A percentile compares a stretch with the other conserved stretches of the same genome.
phyloP scores from a whole-genome alignment of 2,888 invertebrate genomes.

The Nezara viridula region DNA sequence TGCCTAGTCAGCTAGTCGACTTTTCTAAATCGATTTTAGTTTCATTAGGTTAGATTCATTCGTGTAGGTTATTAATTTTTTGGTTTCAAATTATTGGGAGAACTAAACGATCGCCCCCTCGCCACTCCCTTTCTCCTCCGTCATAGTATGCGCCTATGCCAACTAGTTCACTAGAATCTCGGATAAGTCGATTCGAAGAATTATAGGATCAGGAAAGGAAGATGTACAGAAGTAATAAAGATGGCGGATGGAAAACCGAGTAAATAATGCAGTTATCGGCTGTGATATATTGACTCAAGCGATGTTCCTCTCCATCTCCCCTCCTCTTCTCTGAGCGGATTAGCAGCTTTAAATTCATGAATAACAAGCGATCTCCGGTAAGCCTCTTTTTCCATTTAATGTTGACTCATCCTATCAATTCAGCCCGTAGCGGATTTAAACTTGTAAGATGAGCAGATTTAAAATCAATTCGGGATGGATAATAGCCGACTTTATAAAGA shows the following conservation, averaged over 20 bases:
- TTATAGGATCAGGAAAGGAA: background rate
- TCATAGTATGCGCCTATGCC: too few relatives aligned
- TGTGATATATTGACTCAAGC: constrained; percentile 33
- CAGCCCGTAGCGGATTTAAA: background rate
- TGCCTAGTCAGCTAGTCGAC: too few relatives aligned
- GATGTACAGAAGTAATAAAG: background rate
- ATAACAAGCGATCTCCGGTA: constrained; percentile 24
- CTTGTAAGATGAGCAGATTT: constrained; percentile 32
- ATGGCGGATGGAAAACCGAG: background rate
- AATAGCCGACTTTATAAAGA: background rate
- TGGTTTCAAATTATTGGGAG: too few relatives aligned
- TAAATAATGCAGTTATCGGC: constrained; percentile 31
- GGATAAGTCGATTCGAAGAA: background rate
- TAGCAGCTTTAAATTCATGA: constrained; percentile 48
- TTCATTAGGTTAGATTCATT: too few relatives aligned
- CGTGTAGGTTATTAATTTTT: too few relatives aligned
- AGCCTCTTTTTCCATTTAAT: constrained; percentile 42
- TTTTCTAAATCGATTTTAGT: too few relatives aligned
- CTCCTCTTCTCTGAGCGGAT: background rate
- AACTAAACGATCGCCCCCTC: too few relatives aligned
- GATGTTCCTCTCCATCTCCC: background rate
- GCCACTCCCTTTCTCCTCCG: too few relatives aligned
- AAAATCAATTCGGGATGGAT: constrained; percentile 12
- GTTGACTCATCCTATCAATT: constrained; percentile 46
- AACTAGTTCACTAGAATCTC: background rate